These are phyloP conservation scores for Trissolcus brochymenae DNA, from an alignment of 2,888 invertebrate species.

Conservation along the genomic window DNA sequence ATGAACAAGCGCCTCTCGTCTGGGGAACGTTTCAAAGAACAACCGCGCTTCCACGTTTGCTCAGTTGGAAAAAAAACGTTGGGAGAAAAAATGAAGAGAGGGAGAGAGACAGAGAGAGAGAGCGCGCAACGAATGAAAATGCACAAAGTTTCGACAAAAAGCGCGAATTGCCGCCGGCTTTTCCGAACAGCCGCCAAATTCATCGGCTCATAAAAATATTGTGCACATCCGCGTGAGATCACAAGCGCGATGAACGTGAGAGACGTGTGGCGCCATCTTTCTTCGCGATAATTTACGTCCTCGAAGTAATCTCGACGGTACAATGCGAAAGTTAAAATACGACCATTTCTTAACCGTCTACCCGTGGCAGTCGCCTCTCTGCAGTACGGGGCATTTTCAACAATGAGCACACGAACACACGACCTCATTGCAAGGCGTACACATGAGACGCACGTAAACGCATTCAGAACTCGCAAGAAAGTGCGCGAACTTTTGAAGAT, in stretches of 20 bases:
- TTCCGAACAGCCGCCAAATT: neutral
- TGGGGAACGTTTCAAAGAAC: slow-evolving; percentile 1
- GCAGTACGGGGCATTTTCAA: slow-evolving; percentile 24
- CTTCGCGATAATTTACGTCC: slow-evolving; percentile 65
- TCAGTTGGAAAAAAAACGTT: slow-evolving; percentile 1
- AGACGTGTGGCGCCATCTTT: slow-evolving; percentile 10
- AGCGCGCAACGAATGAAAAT: neutral
- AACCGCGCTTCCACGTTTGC: slow-evolving; percentile 4
- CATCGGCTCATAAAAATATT: slow-evolving; percentile 16
- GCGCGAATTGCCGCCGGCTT: neutral
- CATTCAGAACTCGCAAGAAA: slow-evolving; percentile 55
- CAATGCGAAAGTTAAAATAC: slow-evolving; percentile 68
- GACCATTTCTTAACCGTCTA: slow-evolving; percentile 60
- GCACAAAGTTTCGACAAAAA: slow-evolving; percentile 12
- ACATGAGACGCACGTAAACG: slow-evolving; percentile 38
- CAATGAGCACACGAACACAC: slow-evolving; percentile 29
- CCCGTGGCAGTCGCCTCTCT: slow-evolving; percentile 46
- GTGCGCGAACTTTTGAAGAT: slow-evolving; percentile 54
- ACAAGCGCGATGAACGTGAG: slow-evolving; percentile 13
- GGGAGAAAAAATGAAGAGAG: neutral
- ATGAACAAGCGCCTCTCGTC: neutral
- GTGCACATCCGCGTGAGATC: neutral
- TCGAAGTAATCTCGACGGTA: slow-evolving; percentile 66
- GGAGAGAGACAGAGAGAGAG: neutral
- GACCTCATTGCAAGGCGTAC: slow-evolving; percentile 27